These are phyloP conservation scores for Deladenus siricidicola DNA, from an alignment of 2,888 invertebrate species.

Conservation along the genomic window DNA sequence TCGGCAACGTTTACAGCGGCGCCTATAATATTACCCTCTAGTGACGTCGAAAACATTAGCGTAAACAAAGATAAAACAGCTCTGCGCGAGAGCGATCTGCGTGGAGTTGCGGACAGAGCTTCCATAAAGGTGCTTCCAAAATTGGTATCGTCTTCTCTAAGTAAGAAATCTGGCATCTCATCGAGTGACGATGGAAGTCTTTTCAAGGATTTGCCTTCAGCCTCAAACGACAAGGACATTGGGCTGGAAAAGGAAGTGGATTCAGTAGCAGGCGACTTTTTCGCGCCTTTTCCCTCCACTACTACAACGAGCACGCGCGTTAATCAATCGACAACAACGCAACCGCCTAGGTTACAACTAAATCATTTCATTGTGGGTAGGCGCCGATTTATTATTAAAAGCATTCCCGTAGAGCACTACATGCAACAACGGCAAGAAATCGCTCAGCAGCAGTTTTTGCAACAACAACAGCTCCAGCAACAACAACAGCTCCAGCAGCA, in stretches of 20 bases:
- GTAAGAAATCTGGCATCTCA: too few relatives aligned
- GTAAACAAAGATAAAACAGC: too few relatives aligned
- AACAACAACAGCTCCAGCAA: background rate
- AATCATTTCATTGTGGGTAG: constrained; percentile 7
- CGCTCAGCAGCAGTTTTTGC: too few relatives aligned
- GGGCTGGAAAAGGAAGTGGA: constrained; percentile 1
- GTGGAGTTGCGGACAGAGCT: too few relatives aligned
- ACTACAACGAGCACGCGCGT: background rate
- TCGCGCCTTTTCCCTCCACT: background rate
- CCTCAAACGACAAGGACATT: constrained; percentile 4
- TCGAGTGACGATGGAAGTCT: background rate
- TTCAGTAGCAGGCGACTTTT: background rate
- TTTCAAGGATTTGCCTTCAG: constrained; percentile 1
- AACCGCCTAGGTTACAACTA: background rate
- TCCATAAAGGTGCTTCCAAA: background rate
- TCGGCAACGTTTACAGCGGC: too few relatives aligned
- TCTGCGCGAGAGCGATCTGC: background rate
- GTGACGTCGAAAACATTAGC: too few relatives aligned
- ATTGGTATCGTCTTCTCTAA: background rate
- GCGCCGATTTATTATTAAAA: constrained; percentile 3
- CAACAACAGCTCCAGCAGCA: background rate
- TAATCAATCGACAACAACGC: background rate
- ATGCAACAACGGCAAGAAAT: constrained; percentile 4
- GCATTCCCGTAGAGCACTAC: constrained; percentile 4
- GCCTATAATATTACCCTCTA: too few relatives aligned